These are phyloP conservation scores for Mactromeris polynyma DNA, from an alignment of 2,888 invertebrate species.

Conservation along the genomic window DNA sequence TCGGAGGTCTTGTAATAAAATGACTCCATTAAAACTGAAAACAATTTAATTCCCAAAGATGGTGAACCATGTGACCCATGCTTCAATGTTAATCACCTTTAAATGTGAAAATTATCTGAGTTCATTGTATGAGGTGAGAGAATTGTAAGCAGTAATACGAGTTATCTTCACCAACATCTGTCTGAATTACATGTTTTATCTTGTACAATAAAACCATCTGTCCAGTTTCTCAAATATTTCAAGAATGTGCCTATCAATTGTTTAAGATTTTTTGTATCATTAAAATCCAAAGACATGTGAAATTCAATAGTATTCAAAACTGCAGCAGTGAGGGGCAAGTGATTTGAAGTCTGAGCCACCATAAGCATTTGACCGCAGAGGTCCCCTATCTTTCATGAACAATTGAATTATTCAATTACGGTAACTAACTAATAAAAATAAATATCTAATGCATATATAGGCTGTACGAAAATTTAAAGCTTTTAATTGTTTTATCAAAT, in stretches of 20 bases:
- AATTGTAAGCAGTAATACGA: not conserved
- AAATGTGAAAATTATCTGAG: not conserved
- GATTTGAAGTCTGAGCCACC: no score
- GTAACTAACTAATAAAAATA: no score
- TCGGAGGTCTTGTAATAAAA: slow-evolving; percentile 5
- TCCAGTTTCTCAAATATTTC: slow-evolving; percentile 30
- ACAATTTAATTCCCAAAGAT: not conserved
- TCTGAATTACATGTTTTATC: slow-evolving; percentile 9
- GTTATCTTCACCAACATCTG: slow-evolving; percentile 28
- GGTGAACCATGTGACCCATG: not conserved
- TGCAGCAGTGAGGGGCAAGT: no score
- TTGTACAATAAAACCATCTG: slow-evolving; percentile 22
- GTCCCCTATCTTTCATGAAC: no score
- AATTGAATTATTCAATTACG: no score
- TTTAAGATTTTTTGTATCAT: not conserved
- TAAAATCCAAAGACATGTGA: not conserved
- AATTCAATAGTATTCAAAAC: not conserved
- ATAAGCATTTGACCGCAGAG: no score
- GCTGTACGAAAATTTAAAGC: no score
- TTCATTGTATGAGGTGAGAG: not conserved
- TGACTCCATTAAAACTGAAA: not conserved
- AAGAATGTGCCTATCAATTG: not conserved
- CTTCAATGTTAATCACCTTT: slow-evolving; percentile 6
- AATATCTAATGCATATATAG: no score
- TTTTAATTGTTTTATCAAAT: no score